Percentiles rank a stretch among this genome's conserved stretches.
Evolutionary conservation across 2,888 invertebrate genomes (phyloP).

Genomic region (Andrena marginata): DNA sequence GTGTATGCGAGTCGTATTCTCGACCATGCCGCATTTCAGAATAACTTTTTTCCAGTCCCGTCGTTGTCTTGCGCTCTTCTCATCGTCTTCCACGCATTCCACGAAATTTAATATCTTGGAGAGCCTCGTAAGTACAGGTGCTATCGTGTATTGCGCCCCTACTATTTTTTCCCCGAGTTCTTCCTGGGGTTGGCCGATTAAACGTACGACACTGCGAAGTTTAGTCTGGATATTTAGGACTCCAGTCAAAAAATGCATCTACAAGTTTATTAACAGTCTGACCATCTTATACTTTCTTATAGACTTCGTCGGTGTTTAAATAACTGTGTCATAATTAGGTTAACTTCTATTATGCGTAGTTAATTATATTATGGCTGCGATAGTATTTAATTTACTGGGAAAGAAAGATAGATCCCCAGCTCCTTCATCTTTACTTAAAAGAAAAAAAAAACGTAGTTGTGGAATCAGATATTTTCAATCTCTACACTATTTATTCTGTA

Average conservation of each 20-base stretch:
- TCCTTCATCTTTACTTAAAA: too few species aligned
- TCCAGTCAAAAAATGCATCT: background rate
- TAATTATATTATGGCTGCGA: too few species aligned
- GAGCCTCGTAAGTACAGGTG: conserved; percentile 34
- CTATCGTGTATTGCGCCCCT: conserved; percentile 9
- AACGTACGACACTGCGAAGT: background rate
- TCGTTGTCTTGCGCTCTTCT: conserved; percentile 6
- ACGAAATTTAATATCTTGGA: conserved; percentile 61
- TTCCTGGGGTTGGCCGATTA: conserved; percentile 8
- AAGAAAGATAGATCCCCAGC: too few species aligned
- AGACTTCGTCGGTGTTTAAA: too few species aligned
- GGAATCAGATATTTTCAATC: too few species aligned
- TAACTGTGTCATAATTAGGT: too few species aligned
- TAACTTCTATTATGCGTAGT: too few species aligned
- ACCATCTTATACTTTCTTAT: too few species aligned
- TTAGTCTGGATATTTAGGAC: background rate
- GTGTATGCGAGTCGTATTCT: conserved; percentile 14
- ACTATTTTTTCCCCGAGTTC: conserved; percentile 3
- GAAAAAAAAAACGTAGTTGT: too few species aligned
- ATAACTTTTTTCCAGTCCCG: conserved; percentile 21
- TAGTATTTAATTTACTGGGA: too few species aligned
- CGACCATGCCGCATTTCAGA: conserved; percentile 5
- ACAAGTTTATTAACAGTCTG: too few species aligned
- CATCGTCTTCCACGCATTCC: conserved; percentile 28
- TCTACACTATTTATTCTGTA: too few species aligned